Evolutionary conservation across 2,888 invertebrate species (phyloP).

Genomic region (Athalia circularis): DNA sequence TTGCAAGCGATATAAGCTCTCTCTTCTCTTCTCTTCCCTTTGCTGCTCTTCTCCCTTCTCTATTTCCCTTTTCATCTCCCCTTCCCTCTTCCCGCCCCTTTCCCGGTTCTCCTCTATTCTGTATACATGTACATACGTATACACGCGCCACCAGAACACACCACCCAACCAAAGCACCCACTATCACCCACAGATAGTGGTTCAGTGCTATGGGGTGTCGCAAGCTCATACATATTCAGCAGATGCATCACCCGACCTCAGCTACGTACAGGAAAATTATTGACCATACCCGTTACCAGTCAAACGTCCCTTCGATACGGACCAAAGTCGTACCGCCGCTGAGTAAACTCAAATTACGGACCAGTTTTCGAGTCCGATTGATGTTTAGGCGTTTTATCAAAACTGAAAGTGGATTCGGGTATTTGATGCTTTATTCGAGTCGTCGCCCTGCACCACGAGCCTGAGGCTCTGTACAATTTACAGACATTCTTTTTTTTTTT

Average conservation of each 20-base stretch:
- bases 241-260: constrained; percentile 77
- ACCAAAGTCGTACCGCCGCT: constrained; percentile 66
- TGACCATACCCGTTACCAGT: constrained; percentile 62
- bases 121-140: background rate
- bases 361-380: constrained; percentile 72
- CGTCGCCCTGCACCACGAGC: constrained; percentile 58
- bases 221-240: constrained; percentile 81
- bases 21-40: constrained; percentile 53
- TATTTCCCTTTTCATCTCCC: constrained; percentile 49
- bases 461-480: constrained; percentile 61
- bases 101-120: constrained; percentile 33
- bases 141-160: constrained; percentile 29
- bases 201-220: constrained; percentile 72
- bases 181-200: constrained; percentile 73
- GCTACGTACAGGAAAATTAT: constrained; percentile 68
- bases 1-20: constrained; percentile 68
- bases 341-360: constrained; percentile 71
- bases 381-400: constrained; percentile 71
- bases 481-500: background rate
- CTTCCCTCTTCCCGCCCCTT: constrained; percentile 41
- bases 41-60: constrained; percentile 50
- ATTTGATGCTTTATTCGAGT: constrained; percentile 45
- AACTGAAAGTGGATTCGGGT: constrained; percentile 61
- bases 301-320: constrained; percentile 54
- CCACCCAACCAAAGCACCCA: constrained; percentile 63